Base-by-base conservation (phyloP, 2,797 vertebrate genomes). In the Luscinia luscinia region DNA sequence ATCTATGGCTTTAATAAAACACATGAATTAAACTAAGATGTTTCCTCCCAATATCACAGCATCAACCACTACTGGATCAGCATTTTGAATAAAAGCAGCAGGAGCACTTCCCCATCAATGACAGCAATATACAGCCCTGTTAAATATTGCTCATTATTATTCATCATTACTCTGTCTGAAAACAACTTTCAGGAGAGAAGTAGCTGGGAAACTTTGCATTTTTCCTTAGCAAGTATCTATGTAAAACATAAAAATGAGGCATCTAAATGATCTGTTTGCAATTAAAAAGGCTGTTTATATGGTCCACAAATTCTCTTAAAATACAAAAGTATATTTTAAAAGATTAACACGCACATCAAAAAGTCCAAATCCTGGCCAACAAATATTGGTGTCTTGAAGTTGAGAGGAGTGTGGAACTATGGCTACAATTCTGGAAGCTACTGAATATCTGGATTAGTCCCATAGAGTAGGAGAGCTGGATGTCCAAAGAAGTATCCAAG, bases 331-430 rank as follows among this genome's bases (percentile, higher is more conserved):
- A 41, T 9, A 59, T 73, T 55, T 32, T 12, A 28, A 5, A 70
- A 73, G 20, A 63, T 57, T 23, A 70, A 38, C 12, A 59, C 5
- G 9, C 20, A 28, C 21, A 40, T 45, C 77, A 3, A 5, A 1
- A 59, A 85, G 18, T 11, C 48, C 28, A 67, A 92, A 63, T 38
- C 15, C n/a, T 32, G 28, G 3, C 6, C 7, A 83, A 32, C 15
- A 40, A 58, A 43, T 61, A 72, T 20, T 30, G 15, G 12, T 22
- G 22, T 9, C 36, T 68, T 38, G 5, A 73, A 66, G 10, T 1
- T 16, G 46, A 66, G 19, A 59, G 0, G 0, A 43, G 24, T 24
- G 16, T 43, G 26, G 67, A 32, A 9, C 4, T 34, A 27, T 3
- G 4, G 40, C 41, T 67, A 28, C 45, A 63, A 5, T 9, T 64